Evolutionary conservation across 2,888 invertebrate genomes (phyloP).

Genomic region (Plusia festucae): DNA sequence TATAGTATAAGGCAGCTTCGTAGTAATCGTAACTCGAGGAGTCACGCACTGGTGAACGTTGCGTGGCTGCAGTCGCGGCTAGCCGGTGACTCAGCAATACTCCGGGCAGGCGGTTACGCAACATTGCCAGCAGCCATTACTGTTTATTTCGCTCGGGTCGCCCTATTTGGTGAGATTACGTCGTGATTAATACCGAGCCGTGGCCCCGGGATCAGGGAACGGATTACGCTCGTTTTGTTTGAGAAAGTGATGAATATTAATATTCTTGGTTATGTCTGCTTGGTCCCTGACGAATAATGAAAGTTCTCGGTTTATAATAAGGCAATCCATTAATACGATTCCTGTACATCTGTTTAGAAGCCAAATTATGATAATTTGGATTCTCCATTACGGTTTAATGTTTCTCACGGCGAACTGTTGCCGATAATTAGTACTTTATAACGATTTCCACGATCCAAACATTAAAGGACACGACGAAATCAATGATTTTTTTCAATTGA

Average conservation of each 20-base stretch:
- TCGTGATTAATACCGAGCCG: constrained; percentile 76
- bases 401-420: too few species aligned
- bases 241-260: constrained; percentile 69
- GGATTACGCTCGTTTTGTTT: constrained; percentile 68
- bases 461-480: background rate
- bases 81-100: constrained; percentile 49
- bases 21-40: constrained; percentile 69
- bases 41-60: constrained; percentile 77
- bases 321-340: constrained; percentile 58
- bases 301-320: constrained; percentile 35
- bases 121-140: constrained; percentile 65
- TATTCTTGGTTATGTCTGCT: constrained; percentile 56
- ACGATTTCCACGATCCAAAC: too few species aligned
- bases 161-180: constrained; percentile 77
- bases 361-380: background rate
- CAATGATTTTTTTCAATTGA: too few species aligned
- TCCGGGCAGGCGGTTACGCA: constrained; percentile 75
- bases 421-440: too few species aligned
- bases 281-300: constrained; percentile 53
- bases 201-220: constrained; percentile 64
- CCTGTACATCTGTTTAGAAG: constrained; percentile 36
- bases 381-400: background rate
- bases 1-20: constrained; percentile 64
- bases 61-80: constrained; percentile 28
- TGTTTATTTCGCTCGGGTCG: constrained; percentile 72